phyloP scores from a whole-genome alignment of 2,888 invertebrate genomes.

The Caenorhabditis sp. region DNA sequence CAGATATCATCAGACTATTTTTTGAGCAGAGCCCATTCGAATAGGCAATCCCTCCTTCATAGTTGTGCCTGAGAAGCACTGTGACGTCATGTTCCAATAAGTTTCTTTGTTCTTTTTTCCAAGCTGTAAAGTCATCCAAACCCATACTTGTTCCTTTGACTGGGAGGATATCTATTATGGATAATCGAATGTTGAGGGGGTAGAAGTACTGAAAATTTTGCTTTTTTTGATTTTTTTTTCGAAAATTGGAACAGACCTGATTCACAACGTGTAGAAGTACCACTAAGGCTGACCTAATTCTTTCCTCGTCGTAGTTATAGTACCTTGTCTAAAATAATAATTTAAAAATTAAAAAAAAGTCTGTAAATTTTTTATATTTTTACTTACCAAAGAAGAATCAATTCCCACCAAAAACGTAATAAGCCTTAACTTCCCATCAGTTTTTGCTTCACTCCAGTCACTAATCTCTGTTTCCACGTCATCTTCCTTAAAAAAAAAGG shows the following conservation, averaged over 20 bases:
- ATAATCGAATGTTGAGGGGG: conserved; percentile 67
- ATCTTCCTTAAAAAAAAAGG: conserved; percentile 38
- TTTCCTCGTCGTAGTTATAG: conserved; percentile 62
- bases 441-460: conserved; percentile 67
- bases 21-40: conserved; percentile 69
- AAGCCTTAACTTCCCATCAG: conserved; percentile 44
- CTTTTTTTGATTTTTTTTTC: no score
- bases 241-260: conserved; percentile 55
- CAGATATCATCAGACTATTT: conserved; percentile 68
- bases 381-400: conserved; percentile 66
- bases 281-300: conserved; percentile 54
- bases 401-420: conserved; percentile 65
- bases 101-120: conserved; percentile 66
- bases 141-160: conserved; percentile 68
- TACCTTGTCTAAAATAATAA: conserved; percentile 55
- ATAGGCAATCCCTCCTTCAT: conserved; percentile 74
- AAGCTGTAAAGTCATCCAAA: conserved; percentile 68
- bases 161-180: conserved; percentile 68
- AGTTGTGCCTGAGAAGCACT: conserved; percentile 67
- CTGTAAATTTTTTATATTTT: no score
- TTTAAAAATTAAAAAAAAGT: no score
- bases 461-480: conserved; percentile 54
- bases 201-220: conserved; percentile 65
- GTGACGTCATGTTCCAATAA: conserved; percentile 70
- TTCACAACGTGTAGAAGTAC: conserved; percentile 70